Conservation (phyloP, 2,113 vertebrate genomes). For the Bambusicola thoracicus region DNA sequence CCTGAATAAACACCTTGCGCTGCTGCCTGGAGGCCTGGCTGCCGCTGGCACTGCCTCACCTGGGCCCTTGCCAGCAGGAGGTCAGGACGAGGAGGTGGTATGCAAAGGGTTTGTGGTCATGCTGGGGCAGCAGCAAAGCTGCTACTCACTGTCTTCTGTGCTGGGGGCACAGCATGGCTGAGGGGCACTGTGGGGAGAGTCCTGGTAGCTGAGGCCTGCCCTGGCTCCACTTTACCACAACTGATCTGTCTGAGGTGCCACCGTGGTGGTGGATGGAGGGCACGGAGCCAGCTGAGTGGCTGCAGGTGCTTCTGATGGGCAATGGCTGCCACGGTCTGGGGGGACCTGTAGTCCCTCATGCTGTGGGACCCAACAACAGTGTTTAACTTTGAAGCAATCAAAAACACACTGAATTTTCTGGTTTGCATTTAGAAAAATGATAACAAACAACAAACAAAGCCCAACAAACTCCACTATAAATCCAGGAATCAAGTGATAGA, state of each 20-base stretch:
- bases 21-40: neutral
- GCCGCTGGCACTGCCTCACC: neutral
- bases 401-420: neutral
- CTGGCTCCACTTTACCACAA: neutral
- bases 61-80: neutral
- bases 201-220: fast-evolving
- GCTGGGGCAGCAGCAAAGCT: neutral
- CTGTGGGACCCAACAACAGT: neutral
- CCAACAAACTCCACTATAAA: neutral
- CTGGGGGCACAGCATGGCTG: too few relatives aligned
- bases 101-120: fast-evolving
- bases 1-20: neutral
- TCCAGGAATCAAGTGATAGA: slow-evolving; percentile 33
- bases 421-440: slow-evolving; percentile 27
- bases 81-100: neutral
- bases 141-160: neutral
- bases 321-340: neutral
- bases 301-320: fast-evolving
- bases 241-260: neutral
- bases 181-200: too few relatives aligned
- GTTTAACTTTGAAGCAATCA: neutral
- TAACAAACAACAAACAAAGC: neutral
- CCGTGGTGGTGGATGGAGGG: fast-evolving
- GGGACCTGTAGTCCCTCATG: neutral
- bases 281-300: fast-evolving